Evolutionary conservation across 1,140 invertebrate species (phyloP).

Genomic region (Drosophila micromelanica): DNA sequence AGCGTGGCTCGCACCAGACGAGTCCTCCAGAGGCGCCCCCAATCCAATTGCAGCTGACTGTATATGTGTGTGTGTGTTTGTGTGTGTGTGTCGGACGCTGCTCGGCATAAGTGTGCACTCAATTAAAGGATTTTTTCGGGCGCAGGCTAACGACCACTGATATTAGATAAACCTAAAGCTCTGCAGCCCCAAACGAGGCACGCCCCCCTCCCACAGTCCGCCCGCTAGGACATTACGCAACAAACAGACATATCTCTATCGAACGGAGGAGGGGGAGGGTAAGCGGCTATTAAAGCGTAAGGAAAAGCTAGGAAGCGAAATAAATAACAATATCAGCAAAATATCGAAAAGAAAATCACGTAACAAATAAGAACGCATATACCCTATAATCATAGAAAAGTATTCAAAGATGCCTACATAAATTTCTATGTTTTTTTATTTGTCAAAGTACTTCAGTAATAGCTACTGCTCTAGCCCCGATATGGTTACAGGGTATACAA

Average conservation of each 20-base stretch:
- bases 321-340: slow-evolving; percentile 37
- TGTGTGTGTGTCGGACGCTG: slow-evolving; percentile 31
- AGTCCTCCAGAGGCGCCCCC: slow-evolving; percentile 16
- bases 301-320: slow-evolving; percentile 21
- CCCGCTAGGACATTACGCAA: not conserved
- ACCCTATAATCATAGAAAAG: not conserved
- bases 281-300: slow-evolving; percentile 23
- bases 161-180: slow-evolving; percentile 52
- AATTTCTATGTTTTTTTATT: too few species aligned
- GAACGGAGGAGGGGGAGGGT: not conserved
- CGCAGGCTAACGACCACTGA: slow-evolving; percentile 48
- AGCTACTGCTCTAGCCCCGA: too few species aligned
- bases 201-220: not conserved
- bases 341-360: not conserved
- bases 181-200: not conserved
- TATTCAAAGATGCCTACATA: too few species aligned
- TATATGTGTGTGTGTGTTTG: slow-evolving; percentile 4
- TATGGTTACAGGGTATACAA: too few species aligned
- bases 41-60: not conserved
- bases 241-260: not conserved
- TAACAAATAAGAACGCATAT: not conserved
- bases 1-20: slow-evolving; percentile 6
- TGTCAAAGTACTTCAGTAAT: too few species aligned
- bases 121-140: slow-evolving; percentile 75
- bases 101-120: slow-evolving; percentile 75